Percentiles rank a stretch among this genome's conserved stretches.
Conservation (phyloP, 2,797 vertebrate genomes). For the Dipus sagitta region DNA sequence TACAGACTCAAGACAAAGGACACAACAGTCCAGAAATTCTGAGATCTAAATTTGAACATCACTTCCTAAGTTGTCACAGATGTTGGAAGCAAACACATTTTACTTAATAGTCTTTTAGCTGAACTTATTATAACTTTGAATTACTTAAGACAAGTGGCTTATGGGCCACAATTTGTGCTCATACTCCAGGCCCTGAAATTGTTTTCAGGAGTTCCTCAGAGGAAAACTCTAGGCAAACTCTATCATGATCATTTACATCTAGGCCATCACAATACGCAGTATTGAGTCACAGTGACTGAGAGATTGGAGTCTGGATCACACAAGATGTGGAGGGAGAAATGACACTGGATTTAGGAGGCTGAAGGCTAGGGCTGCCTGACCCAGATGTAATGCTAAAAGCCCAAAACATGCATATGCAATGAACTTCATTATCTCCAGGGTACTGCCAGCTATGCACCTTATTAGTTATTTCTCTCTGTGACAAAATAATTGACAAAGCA, state of each 20-base stretch:
- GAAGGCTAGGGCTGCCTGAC: neutral
- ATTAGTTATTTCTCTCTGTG: neutral
- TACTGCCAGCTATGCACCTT: neutral
- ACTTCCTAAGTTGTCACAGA: neutral
- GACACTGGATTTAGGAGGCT: too few relatives aligned
- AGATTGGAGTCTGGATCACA: neutral
- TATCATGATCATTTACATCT: neutral
- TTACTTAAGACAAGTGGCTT: neutral
- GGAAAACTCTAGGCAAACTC: neutral
- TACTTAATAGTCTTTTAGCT: neutral
- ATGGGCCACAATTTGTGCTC: neutral
- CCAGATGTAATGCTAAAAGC: neutral
- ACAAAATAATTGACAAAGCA: neutral
- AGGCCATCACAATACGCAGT: too few relatives aligned
- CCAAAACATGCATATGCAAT: neutral
- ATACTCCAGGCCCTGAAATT: neutral
- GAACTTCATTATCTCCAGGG: neutral
- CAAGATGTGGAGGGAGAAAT: neutral
- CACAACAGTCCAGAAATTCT: neutral
- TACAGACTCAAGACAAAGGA: neutral
- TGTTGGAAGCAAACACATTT: neutral
- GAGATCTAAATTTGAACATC: neutral
- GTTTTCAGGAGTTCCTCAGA: neutral
- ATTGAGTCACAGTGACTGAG: neutral
- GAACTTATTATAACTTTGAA: neutral